These are phyloP conservation scores for Drosophila neutralis DNA, from an alignment of 2,888 invertebrate species.

Conservation along the genomic window DNA sequence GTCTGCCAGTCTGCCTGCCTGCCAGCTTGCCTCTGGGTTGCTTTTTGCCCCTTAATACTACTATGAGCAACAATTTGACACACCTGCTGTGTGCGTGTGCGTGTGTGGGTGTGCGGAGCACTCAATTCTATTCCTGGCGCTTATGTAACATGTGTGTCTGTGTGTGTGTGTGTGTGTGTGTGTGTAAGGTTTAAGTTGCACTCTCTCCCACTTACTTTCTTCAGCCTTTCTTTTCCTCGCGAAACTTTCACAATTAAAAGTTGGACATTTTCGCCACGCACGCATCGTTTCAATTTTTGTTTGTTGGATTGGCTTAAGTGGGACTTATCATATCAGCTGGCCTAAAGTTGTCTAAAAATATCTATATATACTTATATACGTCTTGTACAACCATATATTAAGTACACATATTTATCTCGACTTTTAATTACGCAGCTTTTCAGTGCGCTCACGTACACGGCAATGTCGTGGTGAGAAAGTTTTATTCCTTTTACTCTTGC, in stretches of 20 bases:
- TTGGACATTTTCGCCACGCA: constrained; percentile 65
- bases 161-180: constrained; percentile 9
- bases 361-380: constrained; percentile 14
- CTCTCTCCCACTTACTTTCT: constrained; percentile 13
- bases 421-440: constrained; percentile 75
- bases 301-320: constrained; percentile 73
- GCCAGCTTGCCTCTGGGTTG: constrained; percentile 13
- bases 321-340: constrained; percentile 71
- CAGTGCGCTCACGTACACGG: constrained; percentile 61
- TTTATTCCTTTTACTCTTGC: constrained; percentile 59
- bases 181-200: constrained; percentile 31
- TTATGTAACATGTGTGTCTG: neutral
- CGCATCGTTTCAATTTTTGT: constrained; percentile 63
- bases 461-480: constrained; percentile 54
- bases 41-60: constrained; percentile 43
- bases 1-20: neutral
- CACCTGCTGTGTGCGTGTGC: constrained; percentile 65
- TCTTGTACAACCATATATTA: neutral
- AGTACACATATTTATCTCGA: constrained; percentile 32
- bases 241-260: constrained; percentile 78
- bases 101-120: neutral
- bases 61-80: constrained; percentile 67
- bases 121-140: constrained; percentile 17
- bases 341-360: constrained; percentile 40
- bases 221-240: neutral